These are phyloP conservation scores for Nothobranchius furzeri DNA, from an alignment of 2,113 vertebrate genomes.

Conservation along the genomic window DNA sequence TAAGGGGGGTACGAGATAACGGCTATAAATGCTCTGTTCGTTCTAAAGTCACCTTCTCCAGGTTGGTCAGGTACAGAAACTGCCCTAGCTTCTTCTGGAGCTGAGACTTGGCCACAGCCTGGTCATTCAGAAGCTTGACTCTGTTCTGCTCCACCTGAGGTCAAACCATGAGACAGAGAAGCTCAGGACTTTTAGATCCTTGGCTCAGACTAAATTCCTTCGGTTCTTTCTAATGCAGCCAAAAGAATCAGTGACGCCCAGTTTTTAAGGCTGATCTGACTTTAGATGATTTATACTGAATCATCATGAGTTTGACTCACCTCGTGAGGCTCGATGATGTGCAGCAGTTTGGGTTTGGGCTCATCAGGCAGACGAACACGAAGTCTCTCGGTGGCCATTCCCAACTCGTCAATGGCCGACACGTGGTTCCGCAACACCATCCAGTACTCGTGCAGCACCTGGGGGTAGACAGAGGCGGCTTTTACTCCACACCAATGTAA, in stretches of 20 bases:
- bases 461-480: not conserved
- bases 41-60: constrained; percentile 87
- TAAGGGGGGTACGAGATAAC: not conserved
- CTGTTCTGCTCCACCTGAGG: constrained; percentile 93
- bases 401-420: constrained; percentile 95
- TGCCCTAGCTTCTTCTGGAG: constrained; percentile 98
- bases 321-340: constrained; percentile 98
- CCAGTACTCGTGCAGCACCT: constrained; percentile 98
- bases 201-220: no score
- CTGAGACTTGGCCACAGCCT: constrained; percentile 93
- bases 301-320: constrained; percentile 56
- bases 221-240: no score
- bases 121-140: constrained; percentile 94
- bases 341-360: constrained; percentile 90
- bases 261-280: no score
- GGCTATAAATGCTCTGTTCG: no score
- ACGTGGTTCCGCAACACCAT: constrained; percentile 96
- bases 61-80: constrained; percentile 93
- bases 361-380: constrained; percentile 91
- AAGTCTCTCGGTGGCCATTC: constrained; percentile 95
- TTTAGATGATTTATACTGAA: no score
- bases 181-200: not conserved
- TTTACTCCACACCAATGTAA: not conserved
- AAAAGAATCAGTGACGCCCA: no score
- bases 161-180: constrained; percentile 2